Conservation (phyloP, 2,113 vertebrate species). For the Neolamprologus variostigma region DNA sequence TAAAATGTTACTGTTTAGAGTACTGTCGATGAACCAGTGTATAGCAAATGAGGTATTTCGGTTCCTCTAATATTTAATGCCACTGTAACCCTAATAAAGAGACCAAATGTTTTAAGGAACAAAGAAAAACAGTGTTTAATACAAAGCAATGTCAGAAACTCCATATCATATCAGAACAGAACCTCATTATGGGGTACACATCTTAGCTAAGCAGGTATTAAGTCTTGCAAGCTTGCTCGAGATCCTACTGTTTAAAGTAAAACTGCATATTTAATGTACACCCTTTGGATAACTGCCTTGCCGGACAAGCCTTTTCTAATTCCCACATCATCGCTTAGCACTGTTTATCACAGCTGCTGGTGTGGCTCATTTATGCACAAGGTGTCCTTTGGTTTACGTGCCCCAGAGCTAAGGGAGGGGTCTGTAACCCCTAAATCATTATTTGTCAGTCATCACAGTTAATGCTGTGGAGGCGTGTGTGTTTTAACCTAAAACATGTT, state of each 20-base stretch:
- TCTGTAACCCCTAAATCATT: not conserved
- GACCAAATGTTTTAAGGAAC: not conserved
- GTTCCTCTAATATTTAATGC: not conserved
- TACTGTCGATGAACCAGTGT: not conserved
- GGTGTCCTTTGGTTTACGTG: not conserved
- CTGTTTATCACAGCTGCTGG: not conserved
- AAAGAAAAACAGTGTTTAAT: not conserved
- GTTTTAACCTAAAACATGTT: not conserved
- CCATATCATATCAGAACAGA: not conserved
- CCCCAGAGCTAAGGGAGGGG: not conserved
- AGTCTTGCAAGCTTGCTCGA: not conserved
- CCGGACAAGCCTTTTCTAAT: not conserved
- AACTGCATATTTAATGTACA: not conserved
- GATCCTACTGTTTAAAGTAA: not conserved
- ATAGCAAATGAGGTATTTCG: not conserved
- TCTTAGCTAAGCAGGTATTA: not conserved
- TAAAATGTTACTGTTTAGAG: not conserved
- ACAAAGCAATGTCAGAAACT: not conserved
- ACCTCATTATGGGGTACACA: not conserved
- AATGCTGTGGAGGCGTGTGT: not conserved
- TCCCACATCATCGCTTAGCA: not conserved
- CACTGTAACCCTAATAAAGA: not conserved
- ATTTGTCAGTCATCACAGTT: not conserved
- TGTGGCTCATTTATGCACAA: not conserved
- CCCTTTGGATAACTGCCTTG: not conserved